Percentiles rank a stretch among this genome's conserved stretches.
phyloP scores from a whole-genome alignment of 2,113 vertebrate species.

The Fulmarus glacialis region DNA sequence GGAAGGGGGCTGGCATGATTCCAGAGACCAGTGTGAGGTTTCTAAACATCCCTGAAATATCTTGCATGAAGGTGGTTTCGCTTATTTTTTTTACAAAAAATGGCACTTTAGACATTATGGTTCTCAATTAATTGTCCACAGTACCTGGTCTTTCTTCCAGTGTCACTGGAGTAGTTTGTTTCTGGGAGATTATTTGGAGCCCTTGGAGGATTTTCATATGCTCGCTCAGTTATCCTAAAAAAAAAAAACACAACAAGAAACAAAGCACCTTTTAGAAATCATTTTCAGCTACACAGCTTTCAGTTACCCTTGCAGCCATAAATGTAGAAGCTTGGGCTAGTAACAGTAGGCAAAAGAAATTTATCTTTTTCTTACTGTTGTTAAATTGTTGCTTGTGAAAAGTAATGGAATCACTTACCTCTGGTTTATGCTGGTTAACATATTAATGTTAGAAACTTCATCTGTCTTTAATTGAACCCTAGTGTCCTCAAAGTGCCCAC shows the following conservation, averaged over 20 bases:
- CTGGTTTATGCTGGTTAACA: neutral
- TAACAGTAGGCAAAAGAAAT: neutral
- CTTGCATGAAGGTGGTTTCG: neutral
- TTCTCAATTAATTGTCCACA: neutral
- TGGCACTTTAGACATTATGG: neutral
- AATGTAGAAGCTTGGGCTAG: neutral
- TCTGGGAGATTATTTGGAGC: neutral
- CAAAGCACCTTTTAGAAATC: neutral
- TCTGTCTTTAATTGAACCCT: neutral
- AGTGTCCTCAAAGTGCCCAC: neutral
- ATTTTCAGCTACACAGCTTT: neutral
- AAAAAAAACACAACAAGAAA: neutral
- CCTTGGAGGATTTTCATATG: neutral
- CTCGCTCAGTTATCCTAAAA: slow-evolving; percentile 33
- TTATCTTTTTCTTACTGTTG: neutral
- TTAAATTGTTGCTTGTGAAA: neutral
- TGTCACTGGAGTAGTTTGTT: neutral
- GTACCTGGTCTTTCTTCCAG: slow-evolving; percentile 55
- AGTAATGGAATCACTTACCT: neutral
- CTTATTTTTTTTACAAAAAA: neutral
- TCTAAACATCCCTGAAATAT: neutral
- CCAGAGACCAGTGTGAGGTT: neutral
- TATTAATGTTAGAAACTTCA: neutral
- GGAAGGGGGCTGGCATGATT: neutral
- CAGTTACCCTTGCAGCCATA: neutral